These are phyloP conservation scores for Pica pica DNA, from an alignment of 2,113 vertebrate species.

Conservation along the genomic window DNA sequence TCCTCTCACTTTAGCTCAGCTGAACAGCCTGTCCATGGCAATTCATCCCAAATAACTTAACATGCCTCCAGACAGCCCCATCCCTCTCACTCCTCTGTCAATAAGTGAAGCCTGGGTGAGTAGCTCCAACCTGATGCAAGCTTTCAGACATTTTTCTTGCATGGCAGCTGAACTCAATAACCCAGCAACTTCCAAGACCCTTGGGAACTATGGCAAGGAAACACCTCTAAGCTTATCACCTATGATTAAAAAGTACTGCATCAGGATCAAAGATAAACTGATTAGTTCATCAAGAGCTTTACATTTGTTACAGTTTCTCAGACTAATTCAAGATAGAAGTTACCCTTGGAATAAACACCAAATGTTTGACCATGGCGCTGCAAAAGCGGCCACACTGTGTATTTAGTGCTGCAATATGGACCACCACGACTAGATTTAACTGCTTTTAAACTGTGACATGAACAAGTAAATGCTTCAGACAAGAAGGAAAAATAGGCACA, in stretches of 20 bases:
- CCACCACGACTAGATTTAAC: not conserved
- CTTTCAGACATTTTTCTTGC: not conserved
- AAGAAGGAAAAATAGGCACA: not conserved
- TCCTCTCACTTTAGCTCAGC: not conserved
- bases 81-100: not conserved
- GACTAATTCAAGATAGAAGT: not conserved
- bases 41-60: not conserved
- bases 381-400: not conserved
- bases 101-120: not conserved
- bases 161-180: not conserved
- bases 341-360: not conserved
- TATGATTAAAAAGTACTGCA: not conserved
- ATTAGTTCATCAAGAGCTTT: not conserved
- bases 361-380: not conserved
- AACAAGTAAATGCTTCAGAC: not conserved
- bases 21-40: not conserved
- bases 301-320: not conserved
- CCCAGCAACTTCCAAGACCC: not conserved
- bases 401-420: not conserved
- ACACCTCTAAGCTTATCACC: not conserved
- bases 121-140: not conserved
- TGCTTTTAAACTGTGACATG: not conserved
- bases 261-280: not conserved
- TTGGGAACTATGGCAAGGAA: not conserved
- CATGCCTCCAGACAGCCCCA: not conserved